Evolutionary conservation across 2,888 invertebrate genomes (phyloP), one percentile per base, ranked within the genome.

Genomic region (Agonum fuliginosum): DNA sequence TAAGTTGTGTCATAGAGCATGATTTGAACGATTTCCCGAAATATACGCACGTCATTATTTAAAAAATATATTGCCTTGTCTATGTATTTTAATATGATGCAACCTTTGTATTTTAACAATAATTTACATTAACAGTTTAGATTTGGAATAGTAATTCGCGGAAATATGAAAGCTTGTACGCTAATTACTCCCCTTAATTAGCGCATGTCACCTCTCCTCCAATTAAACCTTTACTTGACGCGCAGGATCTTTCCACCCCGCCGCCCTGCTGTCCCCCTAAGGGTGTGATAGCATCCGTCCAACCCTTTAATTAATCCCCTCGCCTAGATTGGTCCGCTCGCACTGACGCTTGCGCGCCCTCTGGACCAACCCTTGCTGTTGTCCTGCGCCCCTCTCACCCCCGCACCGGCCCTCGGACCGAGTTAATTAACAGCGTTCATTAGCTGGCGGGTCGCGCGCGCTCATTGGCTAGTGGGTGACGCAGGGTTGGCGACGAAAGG

Each of bases 221-320:
- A 81, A 80, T 81, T 80, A 19, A 5, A 58, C 6, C 5, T 22
- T 14, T 58, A 3, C 17, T 58, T 58, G 8, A 58, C 46, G n/a
- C 62, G 65, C 73, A 54, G 27, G 54, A 73, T 73, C 74, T n/a
- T n/a, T n/a, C n/a, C n/a, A n/a, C n/a, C n/a, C n/a, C n/a, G n/a
- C n/a, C n/a, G n/a, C n/a, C n/a, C n/a, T n/a, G n/a, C n/a, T n/a
- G 77, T 58, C 70, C 3, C 8, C 4, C 3, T 30, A n/a, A 67
- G 20, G 65, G 65, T 34, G 71, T 71, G 58, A 37, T 80, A 82
- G n/a, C n/a, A n/a, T n/a, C n/a, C 79, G 81, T 83, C 82, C 85
- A 84, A 83, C 84, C 85, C 86, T 86, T 85, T 86, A 86, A 86
- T 86, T 86, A 86, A 85, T 85, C 84, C 84, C 81, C 78, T 78